A percentile compares a stretch with the other conserved stretches of the same genome.
Evolutionary conservation across 2,113 vertebrate genomes (phyloP).

Genomic region (Ginglymostoma cirratum): DNA sequence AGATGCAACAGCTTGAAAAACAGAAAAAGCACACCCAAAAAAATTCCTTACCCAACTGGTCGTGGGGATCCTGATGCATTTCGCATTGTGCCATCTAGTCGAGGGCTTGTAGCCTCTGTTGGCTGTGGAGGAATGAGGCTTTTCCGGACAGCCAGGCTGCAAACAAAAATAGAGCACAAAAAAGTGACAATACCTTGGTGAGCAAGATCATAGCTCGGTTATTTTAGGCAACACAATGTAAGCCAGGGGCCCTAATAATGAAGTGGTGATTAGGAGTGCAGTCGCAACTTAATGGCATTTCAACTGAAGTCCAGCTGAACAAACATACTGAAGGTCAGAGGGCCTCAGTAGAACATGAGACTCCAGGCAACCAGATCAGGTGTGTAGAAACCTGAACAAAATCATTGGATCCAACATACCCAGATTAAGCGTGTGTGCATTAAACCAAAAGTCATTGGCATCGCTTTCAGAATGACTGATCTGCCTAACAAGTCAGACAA

Average conservation of each 20-base stretch:
- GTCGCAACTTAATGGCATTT: neutral
- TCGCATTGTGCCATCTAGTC: slow-evolving; percentile 72
- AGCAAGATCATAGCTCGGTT: neutral
- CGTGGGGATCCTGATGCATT: slow-evolving; percentile 81
- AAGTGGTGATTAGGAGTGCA: neutral
- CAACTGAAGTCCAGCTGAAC: neutral
- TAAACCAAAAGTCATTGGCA: neutral
- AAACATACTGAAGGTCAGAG: neutral
- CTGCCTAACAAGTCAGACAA: neutral
- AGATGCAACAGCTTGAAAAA: neutral
- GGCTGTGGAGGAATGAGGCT: slow-evolving; percentile 83
- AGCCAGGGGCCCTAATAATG: neutral
- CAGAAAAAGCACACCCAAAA: neutral
- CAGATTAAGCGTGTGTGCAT: neutral
- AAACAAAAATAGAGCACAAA: slow-evolving; percentile 41
- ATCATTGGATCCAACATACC: neutral
- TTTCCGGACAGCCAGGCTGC: slow-evolving; percentile 82
- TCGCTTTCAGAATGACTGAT: neutral
- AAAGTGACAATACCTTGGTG: neutral
- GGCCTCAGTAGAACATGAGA: neutral
- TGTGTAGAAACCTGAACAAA: neutral
- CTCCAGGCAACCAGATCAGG: neutral
- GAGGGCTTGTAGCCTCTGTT: slow-evolving; percentile 64
- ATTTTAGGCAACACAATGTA: neutral
- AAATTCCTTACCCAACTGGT: slow-evolving; percentile 73